phyloP scores from a whole-genome alignment of 2,113 vertebrate species.

The Cephalopholis sonnerati region DNA sequence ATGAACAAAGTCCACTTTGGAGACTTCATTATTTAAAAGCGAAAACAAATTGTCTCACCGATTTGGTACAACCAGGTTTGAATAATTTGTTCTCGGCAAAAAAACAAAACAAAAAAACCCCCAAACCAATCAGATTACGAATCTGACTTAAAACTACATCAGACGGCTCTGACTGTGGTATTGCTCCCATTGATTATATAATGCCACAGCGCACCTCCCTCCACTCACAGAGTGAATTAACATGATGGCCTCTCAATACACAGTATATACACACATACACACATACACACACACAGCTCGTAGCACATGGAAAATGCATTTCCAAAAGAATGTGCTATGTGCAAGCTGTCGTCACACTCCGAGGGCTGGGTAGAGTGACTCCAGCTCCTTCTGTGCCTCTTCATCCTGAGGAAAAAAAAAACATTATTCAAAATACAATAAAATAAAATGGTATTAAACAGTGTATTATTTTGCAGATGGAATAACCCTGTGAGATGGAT shows the following conservation, averaged over 20 bases:
- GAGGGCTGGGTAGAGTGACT: conserved; percentile 84
- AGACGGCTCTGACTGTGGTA: conserved; percentile 13
- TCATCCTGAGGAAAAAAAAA: conserved; percentile 86
- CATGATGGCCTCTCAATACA: neutral
- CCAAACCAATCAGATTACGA: neutral
- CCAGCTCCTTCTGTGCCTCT: conserved; percentile 91
- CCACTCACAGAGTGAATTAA: conserved; percentile 75
- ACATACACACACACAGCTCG: conserved; percentile 1
- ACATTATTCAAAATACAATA: neutral
- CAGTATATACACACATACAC: conserved; percentile 15
- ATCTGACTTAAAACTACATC: conserved; percentile 17
- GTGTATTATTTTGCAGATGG: neutral
- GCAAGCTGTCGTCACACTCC: conserved; percentile 73
- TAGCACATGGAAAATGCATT: conserved; percentile 12
- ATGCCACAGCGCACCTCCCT: conserved; percentile 2
- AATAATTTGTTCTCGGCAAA: neutral
- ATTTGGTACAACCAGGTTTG: conserved; percentile 9
- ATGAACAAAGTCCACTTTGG: neutral
- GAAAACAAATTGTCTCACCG: neutral
- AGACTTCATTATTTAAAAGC: neutral
- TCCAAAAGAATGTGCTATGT: neutral
- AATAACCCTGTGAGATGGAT: neutral
- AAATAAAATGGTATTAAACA: neutral
- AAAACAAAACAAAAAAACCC: neutral
- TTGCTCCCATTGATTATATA: conserved; percentile 1